These are phyloP conservation scores for Cerceris rybyensis DNA, from an alignment of 2,888 invertebrate genomes.

Conservation along the genomic window DNA sequence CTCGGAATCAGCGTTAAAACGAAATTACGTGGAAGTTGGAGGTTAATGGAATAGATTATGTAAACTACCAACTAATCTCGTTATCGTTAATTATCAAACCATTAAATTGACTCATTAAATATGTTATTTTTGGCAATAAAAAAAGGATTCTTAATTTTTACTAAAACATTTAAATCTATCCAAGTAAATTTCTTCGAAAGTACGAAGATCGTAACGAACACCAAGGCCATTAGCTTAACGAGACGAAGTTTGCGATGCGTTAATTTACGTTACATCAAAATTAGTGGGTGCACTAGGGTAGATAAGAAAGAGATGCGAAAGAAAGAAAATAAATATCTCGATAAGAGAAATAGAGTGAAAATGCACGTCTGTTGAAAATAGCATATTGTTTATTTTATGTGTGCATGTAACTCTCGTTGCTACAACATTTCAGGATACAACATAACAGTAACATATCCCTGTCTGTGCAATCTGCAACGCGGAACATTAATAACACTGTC, in stretches of 20 bases:
- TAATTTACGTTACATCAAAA: slow-evolving; percentile 6
- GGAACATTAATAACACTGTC: too few species aligned
- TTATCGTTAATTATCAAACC: background rate
- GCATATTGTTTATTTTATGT: too few species aligned
- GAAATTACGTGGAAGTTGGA: background rate
- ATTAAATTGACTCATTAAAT: background rate
- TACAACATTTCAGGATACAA: too few species aligned
- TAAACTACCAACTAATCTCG: background rate
- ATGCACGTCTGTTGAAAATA: background rate
- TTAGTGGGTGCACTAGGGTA: background rate
- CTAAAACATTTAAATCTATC: slow-evolving; percentile 2
- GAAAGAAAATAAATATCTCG: background rate
- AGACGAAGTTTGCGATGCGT: slow-evolving; percentile 1
- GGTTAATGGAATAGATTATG: background rate
- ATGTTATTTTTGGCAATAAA: background rate
- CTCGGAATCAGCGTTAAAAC: background rate
- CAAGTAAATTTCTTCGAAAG: background rate
- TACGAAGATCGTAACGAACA: background rate
- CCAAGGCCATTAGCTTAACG: slow-evolving; percentile 7
- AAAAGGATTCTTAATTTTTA: background rate
- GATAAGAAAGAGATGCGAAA: slow-evolving; percentile 1
- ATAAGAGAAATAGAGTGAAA: background rate
- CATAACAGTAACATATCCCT: too few species aligned
- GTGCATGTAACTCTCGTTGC: too few species aligned
- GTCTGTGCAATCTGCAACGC: too few species aligned